A percentile compares a stretch with the other conserved stretches of the same genome.
Evolutionary conservation across 2,797 vertebrate genomes (phyloP).

Genomic region (Gymnopithys bicolor): DNA sequence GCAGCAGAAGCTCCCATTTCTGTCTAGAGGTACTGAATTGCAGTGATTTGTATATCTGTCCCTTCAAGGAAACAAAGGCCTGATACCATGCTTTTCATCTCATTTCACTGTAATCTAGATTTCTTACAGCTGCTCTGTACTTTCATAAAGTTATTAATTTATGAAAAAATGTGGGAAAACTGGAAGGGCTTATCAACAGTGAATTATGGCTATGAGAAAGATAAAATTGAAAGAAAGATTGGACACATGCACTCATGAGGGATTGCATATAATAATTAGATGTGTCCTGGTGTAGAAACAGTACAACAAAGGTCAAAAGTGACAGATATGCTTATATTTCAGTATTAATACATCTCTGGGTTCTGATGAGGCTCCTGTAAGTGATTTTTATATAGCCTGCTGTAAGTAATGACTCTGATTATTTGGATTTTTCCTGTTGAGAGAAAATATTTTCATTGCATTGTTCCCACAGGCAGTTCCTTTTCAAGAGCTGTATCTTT

Average conservation of each 20-base stretch:
- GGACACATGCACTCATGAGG: not conserved
- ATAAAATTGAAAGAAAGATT: not conserved
- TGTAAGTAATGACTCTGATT: not conserved
- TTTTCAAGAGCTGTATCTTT: slow-evolving; percentile 15
- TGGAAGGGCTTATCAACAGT: not conserved
- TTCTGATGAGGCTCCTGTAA: not conserved
- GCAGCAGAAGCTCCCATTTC: not conserved
- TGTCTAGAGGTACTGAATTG: not conserved
- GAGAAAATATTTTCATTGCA: not conserved
- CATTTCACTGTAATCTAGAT: not conserved
- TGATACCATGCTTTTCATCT: not conserved
- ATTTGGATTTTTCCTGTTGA: slow-evolving; percentile 4
- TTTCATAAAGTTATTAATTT: not conserved
- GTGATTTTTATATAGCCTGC: not conserved
- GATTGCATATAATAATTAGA: not conserved
- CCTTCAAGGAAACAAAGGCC: not conserved
- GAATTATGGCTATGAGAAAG: not conserved
- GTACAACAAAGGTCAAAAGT: not conserved
- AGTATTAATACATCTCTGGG: not conserved
- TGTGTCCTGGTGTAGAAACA: not conserved
- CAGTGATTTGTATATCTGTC: not conserved
- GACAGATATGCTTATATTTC: not conserved
- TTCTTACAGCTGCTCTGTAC: not conserved
- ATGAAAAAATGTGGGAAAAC: not conserved
- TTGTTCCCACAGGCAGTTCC: not conserved